Evolutionary conservation across 1,140 invertebrate species (phyloP).

Genomic region (Ceratina australensis): DNA sequence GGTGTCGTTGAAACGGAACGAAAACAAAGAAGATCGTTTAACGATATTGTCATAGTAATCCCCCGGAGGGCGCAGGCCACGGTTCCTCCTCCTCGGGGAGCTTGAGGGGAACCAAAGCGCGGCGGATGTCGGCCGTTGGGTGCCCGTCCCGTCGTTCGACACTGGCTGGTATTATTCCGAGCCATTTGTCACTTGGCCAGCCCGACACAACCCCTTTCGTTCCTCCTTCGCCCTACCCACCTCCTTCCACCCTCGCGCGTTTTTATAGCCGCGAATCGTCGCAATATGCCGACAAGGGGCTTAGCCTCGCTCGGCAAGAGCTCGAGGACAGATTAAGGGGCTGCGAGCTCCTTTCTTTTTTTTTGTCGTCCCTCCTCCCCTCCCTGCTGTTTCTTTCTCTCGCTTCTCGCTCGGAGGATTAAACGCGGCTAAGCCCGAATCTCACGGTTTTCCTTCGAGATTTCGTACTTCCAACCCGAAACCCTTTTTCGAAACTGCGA

Average conservation of each 20-base stretch:
- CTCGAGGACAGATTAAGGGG: conserved; percentile 76
- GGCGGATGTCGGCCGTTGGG: conserved; percentile 70
- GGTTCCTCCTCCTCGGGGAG: conserved; percentile 55
- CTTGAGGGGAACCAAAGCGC: conserved; percentile 59
- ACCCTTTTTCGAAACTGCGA: neutral
- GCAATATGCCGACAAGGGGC: conserved; percentile 79
- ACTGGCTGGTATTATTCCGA: conserved; percentile 79
- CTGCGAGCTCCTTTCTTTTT: conserved; percentile 64
- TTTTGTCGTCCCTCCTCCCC: conserved; percentile 13
- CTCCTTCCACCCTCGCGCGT: conserved; percentile 53
- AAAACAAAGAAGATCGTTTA: conserved; percentile 75
- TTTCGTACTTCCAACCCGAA: neutral
- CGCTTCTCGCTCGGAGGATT: conserved; percentile 68
- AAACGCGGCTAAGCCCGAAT: conserved; percentile 53
- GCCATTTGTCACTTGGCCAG: conserved; percentile 78
- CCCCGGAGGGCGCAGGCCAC: conserved; percentile 43
- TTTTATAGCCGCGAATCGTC: conserved; percentile 79
- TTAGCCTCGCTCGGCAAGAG: conserved; percentile 67
- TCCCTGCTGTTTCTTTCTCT: conserved; percentile 15
- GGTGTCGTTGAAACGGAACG: conserved; percentile 41
- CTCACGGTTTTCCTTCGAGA: neutral
- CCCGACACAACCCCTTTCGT: conserved; percentile 76
- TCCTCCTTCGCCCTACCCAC: conserved; percentile 64
- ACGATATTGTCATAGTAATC: conserved; percentile 68
- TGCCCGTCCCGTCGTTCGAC: conserved; percentile 63